Conservation (phyloP, 2,888 invertebrate species). For the Galerucella pusilla region DNA sequence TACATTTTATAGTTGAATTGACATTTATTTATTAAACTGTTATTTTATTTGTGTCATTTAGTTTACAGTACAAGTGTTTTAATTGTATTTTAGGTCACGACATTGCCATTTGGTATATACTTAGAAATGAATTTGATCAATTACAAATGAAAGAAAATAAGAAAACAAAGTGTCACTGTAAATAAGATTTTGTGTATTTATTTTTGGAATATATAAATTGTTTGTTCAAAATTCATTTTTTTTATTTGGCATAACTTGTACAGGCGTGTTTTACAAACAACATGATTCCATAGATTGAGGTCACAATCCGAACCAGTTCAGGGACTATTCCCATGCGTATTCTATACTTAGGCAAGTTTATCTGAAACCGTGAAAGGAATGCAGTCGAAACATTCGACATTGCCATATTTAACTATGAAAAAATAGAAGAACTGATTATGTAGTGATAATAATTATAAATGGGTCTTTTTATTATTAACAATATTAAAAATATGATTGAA, state of each 20-base stretch:
- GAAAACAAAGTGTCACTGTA: constrained; percentile 1
- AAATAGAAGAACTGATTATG: no score
- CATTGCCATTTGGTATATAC: constrained; percentile 6
- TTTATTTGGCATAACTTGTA: not conserved
- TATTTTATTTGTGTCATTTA: constrained; percentile 29
- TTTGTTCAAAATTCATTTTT: not conserved
- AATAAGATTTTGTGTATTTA: not conserved
- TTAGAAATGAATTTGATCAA: constrained; percentile 28
- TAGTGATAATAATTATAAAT: no score
- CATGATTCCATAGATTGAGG: no score
- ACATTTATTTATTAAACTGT: constrained; percentile 2
- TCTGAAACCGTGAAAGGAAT: no score
- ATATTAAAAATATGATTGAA: no score
- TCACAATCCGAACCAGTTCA: no score
- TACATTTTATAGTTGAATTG: not conserved
- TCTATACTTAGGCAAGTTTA: no score
- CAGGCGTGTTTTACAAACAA: no score
- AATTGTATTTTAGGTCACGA: constrained; percentile 31
- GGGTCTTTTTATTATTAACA: no score
- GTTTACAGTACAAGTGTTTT: not conserved
- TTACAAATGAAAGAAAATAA: constrained; percentile 21
- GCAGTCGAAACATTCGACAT: no score
- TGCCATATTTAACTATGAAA: no score
- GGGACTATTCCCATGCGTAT: no score
- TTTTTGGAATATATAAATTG: not conserved